These are phyloP conservation scores for Pogonocichla stellata DNA, from an alignment of 2,113 vertebrate genomes.

Conservation along the genomic window DNA sequence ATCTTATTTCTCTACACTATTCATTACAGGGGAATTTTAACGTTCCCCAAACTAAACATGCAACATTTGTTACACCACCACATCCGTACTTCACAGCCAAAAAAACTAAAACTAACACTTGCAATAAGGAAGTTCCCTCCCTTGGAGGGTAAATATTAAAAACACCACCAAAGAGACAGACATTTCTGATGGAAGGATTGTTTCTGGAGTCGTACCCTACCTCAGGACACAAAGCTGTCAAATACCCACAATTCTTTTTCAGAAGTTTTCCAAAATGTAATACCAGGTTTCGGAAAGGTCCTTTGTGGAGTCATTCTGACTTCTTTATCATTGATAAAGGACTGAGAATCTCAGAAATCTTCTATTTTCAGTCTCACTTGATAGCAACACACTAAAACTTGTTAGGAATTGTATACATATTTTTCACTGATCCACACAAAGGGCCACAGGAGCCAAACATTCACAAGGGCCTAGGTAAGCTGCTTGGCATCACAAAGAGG, in stretches of 20 bases:
- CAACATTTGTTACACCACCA: neutral
- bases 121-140: conserved; percentile 32
- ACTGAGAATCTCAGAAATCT: neutral
- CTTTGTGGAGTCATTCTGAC: neutral
- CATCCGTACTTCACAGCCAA: conserved; percentile 21
- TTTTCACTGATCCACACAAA: neutral
- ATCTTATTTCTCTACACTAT: neutral
- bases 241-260: neutral
- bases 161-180: neutral
- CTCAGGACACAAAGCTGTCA: neutral
- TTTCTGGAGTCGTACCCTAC: neutral
- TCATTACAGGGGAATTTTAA: neutral
- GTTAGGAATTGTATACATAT: accelerated
- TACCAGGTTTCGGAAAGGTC: neutral
- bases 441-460: neutral
- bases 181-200: neutral
- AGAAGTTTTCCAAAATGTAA: neutral
- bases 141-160: neutral
- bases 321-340: neutral
- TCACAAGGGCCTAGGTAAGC: no score
- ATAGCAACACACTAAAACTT: neutral
- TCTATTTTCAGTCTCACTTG: neutral
- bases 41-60: neutral
- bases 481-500: neutral
- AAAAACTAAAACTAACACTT: neutral